Base-by-base conservation (phyloP, 2,797 vertebrate species). In the Echiichthys vipera region DNA sequence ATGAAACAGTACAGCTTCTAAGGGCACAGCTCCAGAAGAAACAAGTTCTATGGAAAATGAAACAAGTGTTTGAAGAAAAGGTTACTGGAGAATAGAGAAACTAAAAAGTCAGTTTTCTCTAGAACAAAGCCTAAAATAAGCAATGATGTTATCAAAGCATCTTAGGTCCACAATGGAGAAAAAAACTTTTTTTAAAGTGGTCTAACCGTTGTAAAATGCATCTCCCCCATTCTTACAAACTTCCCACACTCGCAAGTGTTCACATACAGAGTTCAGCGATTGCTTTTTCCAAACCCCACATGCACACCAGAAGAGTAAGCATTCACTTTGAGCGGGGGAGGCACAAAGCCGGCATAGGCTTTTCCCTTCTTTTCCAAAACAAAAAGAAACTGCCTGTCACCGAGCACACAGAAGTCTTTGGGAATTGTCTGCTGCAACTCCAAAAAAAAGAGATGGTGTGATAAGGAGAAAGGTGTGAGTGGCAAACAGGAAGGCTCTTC, bases 381-480 rank as follows among this genome's bases (percentile, higher is more conserved):
- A 65, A 89, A 34, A 86, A 82, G 66, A 53, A 36, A 29, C 58
- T 54, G 68, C 65, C 80, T 83, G 84, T 80, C 78, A 87, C 49
- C 0, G 37, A 71, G 59, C 71, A 83, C 63, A 56, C 61, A 7
- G n/a, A 75, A 69, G 37, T 80, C 74, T 81, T 69, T 6, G 45
- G 75, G 76, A 82, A 77, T 77, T 43, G 39, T 82, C 74, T 83
- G 29, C 5, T 39, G 84, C 73, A 65, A 69, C 77, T 70, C 62
- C 50, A 30, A 51, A 81, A 84, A 71, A 79, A 86, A n/a, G n/a
- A n/a, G 34, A 36, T 36, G 63, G 77, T 59, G 78, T 43, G 72
- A 81, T 76, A 68, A 82, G 82, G 65, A 63, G 66, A 87, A 78
- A 82, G 66, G 80, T 84, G 85, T 66, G 81, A 84, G 75, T 64